Percentiles rank a stretch among this genome's conserved stretches.
Evolutionary conservation across 2,797 vertebrate genomes (phyloP).

Genomic region (Diplodus sargus): DNA sequence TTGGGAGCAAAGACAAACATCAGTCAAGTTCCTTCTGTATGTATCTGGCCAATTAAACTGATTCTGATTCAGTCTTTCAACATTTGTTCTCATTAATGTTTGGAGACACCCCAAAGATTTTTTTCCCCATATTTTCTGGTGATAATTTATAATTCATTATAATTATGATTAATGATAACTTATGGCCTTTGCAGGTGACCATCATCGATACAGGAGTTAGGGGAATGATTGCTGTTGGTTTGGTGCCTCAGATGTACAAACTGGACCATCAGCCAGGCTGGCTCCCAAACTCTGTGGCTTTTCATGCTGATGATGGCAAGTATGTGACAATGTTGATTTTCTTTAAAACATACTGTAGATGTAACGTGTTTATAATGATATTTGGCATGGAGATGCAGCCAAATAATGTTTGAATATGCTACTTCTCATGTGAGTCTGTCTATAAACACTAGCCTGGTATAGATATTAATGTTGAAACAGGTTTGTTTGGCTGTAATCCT

Average conservation of each 20-base stretch:
- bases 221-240: constrained; percentile 94
- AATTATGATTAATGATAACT: not conserved
- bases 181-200: constrained; percentile 86
- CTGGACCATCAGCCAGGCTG: constrained; percentile 97
- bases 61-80: too few species aligned
- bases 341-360: not conserved
- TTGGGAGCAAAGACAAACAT: too few species aligned
- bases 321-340: constrained; percentile 79
- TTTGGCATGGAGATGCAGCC: not conserved
- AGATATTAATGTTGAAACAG: not conserved
- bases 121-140: not conserved
- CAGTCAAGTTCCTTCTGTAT: too few species aligned
- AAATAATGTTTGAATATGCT: not conserved
- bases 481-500: not conserved
- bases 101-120: not conserved
- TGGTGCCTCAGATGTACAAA: constrained; percentile 94
- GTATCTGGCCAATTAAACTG: too few species aligned
- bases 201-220: constrained; percentile 94
- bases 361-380: constrained; percentile 1
- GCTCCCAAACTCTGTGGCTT: constrained; percentile 94
- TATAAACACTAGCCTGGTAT: not conserved
- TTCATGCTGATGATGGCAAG: constrained; percentile 97
- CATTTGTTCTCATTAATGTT: not conserved
- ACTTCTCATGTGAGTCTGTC: not conserved
- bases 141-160: not conserved